Evolutionary conservation across 2,113 vertebrate species (phyloP).

Genomic region (Baryphthengus martii): DNA sequence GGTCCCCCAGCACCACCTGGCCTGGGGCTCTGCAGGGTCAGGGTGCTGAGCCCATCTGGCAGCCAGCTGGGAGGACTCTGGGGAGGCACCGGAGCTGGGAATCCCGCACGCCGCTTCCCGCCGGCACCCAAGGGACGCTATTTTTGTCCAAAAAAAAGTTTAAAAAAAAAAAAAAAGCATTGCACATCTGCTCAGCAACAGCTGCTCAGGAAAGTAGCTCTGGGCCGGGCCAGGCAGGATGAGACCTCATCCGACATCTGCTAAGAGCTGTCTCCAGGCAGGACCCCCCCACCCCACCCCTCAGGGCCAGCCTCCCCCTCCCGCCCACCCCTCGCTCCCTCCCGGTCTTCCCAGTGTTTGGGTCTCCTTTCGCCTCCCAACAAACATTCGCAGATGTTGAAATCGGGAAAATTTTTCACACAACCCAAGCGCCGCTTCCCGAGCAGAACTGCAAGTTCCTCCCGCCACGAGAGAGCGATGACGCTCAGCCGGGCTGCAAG

Average conservation of each 20-base stretch:
- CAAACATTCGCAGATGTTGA: neutral
- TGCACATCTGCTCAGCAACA: slow-evolving; percentile 51
- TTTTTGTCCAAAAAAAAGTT: neutral
- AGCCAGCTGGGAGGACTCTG: neutral
- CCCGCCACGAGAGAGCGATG: neutral
- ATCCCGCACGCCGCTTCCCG: neutral
- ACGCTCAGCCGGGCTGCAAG: neutral
- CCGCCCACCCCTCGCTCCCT: neutral
- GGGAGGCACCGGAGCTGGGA: neutral
- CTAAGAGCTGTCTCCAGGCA: neutral
- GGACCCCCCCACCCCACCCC: neutral
- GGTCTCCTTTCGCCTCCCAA: neutral
- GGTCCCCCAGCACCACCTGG: rapidly evolving
- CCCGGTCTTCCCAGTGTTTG: neutral
- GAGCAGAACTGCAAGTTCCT: neutral
- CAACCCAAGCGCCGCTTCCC: neutral
- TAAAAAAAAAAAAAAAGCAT: too few species aligned
- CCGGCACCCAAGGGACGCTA: neutral
- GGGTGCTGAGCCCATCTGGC: neutral
- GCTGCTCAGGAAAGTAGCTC: slow-evolving; percentile 12
- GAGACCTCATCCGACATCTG: neutral
- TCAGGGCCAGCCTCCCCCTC: rapidly evolving
- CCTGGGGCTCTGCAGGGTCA: neutral
- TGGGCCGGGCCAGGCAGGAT: neutral
- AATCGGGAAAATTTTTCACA: slow-evolving; percentile 7